Conservation (phyloP, 2,888 invertebrate genomes). For the Autographa pulchrina region DNA sequence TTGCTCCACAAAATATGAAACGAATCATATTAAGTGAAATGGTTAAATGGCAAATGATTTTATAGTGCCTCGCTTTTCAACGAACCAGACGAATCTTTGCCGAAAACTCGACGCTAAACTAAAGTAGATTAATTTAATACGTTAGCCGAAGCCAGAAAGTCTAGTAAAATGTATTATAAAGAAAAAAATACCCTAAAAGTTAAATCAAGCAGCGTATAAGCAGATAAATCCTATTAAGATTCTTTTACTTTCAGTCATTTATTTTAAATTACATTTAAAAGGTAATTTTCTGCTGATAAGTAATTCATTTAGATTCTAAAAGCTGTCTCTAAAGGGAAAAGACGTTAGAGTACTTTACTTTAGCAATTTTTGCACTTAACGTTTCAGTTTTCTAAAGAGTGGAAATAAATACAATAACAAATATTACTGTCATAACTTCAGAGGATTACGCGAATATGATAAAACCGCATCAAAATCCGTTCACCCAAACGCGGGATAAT, state of each 20-base stretch:
- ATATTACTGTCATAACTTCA: background rate
- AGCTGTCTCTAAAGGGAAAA: conserved; percentile 18
- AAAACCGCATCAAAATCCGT: too few species aligned
- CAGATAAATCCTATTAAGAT: too few species aligned
- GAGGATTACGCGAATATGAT: background rate
- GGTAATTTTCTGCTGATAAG: conserved; percentile 5
- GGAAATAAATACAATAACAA: conserved; percentile 14
- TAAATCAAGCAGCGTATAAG: too few species aligned
- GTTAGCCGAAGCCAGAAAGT: too few species aligned
- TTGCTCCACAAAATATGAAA: background rate
- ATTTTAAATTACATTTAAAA: too few species aligned
- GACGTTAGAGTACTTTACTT: conserved; percentile 3
- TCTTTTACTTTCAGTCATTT: too few species aligned
- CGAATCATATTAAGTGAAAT: background rate
- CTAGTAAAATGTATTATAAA: too few species aligned
- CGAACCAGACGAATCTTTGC: background rate
- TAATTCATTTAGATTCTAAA: conserved; percentile 26
- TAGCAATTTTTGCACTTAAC: conserved; percentile 14
- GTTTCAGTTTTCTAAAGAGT: conserved; percentile 16
- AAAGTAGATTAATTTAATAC: background rate
- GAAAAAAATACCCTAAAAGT: too few species aligned
- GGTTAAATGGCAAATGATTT: background rate
- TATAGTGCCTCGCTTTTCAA: background rate
- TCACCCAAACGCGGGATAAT: too few species aligned
- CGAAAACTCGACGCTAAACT: conserved; percentile 12